Percentiles rank a stretch among this genome's conserved stretches.
Evolutionary conservation across 2,113 vertebrate species (phyloP).

Genomic region (Panthera tigris): DNA sequence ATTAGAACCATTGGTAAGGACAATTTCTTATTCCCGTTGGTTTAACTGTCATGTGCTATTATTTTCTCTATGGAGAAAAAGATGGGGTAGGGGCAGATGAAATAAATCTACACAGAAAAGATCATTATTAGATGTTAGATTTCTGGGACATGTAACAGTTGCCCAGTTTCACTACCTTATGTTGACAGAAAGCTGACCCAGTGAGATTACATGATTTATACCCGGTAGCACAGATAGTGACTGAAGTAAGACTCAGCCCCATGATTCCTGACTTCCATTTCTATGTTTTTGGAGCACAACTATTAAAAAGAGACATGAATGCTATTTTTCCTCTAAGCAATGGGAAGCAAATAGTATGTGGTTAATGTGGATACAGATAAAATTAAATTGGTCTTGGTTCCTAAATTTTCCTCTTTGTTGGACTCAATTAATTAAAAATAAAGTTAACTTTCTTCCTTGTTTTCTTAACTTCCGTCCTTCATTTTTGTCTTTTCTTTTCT

Average conservation of each 20-base stretch:
- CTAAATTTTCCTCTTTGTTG: neutral
- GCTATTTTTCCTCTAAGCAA: neutral
- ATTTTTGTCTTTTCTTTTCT: neutral
- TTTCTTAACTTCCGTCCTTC: neutral
- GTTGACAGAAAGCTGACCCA: neutral
- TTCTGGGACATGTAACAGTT: neutral
- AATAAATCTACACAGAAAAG: neutral
- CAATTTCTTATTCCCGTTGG: neutral
- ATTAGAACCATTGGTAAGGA: constrained; percentile 7
- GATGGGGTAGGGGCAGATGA: neutral
- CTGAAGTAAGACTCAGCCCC: neutral
- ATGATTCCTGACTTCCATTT: neutral
- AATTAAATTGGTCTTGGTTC: neutral
- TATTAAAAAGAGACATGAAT: neutral
- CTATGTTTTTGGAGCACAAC: neutral
- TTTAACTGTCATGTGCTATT: neutral
- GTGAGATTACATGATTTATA: neutral
- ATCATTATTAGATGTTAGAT: constrained; percentile 17
- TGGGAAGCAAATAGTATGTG: neutral
- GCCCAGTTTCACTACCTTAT: neutral
- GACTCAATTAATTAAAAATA: constrained; percentile 38
- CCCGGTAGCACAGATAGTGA: neutral
- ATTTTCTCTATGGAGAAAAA: neutral
- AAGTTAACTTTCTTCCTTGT: neutral
- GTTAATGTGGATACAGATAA: neutral